Base-by-base conservation (phyloP, 1,140 invertebrate genomes). In the Lethocerus indicus region DNA sequence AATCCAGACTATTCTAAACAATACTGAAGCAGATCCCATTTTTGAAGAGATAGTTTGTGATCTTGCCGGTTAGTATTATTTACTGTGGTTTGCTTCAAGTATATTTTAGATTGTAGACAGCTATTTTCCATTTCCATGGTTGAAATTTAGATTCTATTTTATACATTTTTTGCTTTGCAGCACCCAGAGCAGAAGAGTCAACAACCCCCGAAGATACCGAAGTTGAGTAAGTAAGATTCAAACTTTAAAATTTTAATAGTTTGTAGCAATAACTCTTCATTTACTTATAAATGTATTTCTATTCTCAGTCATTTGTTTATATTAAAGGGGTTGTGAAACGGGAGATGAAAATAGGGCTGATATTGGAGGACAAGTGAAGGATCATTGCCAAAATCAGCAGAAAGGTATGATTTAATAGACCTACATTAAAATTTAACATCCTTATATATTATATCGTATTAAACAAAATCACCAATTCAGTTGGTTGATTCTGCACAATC, bases 101-200 rank as follows among this genome's bases (percentile, higher is more conserved):
- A 37, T 37, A 37, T 16, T 37, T 37, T 37, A 37, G n/a, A 37
- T 37, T 14, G 20, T 16, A 2, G n/a, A 3, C n/a, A 16, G 12
- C 35, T 37, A 16, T 20, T 37, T 3, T 37, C 20, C 20, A 37
- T 37, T 2, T 37, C n/a, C 2, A 16, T 16, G 20, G 20, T 36
- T 3, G 3, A 36, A 36, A 36, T 14, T 36, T 36, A 3, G 18
- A 39, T n/a, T 13, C 18, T 3, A 20, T 39, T 20, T 39, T 1
- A 1, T 39, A 20, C 23, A 16, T 36, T 2, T 39, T 65, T 98
- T 98, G 65, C 98, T 99, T 40, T 95, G 75, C 27, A 99, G 69
- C 0, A 92, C 94, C 90, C 23, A 29, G 27, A 12, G 18, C 21
- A 21, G 46, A 37, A 48, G 32, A 24, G 20, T 24, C 32, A 2